A percentile compares a stretch with the other conserved stretches of the same genome.
phyloP scores from a whole-genome alignment of 2,797 vertebrate genomes.

The Enteromius unitaeniatus region DNA sequence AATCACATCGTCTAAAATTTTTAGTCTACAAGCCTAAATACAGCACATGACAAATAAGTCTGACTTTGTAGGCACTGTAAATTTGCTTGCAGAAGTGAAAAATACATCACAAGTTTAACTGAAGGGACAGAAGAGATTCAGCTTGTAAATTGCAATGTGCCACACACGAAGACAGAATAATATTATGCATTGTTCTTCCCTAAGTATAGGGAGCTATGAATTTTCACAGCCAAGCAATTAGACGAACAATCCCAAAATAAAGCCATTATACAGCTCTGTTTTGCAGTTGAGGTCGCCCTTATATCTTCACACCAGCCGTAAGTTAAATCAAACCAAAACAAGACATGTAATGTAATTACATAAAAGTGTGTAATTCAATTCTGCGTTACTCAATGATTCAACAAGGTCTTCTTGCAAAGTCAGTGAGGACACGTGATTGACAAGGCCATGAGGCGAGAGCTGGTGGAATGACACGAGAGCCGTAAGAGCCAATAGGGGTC shows the following conservation, averaged over 20 bases:
- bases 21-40: conserved; percentile 18
- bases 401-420: conserved; percentile 47
- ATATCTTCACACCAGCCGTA: not conserved
- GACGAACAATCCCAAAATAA: conserved; percentile 46
- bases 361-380: conserved; percentile 4
- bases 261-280: conserved; percentile 2
- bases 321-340: not conserved
- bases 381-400: conserved; percentile 65
- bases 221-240: conserved; percentile 22
- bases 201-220: conserved; percentile 5
- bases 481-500: not conserved
- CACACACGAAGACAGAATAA: conserved; percentile 20
- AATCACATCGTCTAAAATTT: not conserved
- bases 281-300: not conserved
- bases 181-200: conserved; percentile 16
- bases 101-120: not conserved
- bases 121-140: not conserved
- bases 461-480: conserved; percentile 45
- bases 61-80: conserved; percentile 12
- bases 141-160: conserved; percentile 28
- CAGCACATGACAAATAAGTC: not conserved
- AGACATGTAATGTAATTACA: not conserved
- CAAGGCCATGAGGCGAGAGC: not conserved
- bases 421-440: conserved; percentile 9
- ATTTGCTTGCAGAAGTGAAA: not conserved